Base-by-base conservation (phyloP, 2,797 vertebrate species). In the Pseudotriccus pelzelni region DNA sequence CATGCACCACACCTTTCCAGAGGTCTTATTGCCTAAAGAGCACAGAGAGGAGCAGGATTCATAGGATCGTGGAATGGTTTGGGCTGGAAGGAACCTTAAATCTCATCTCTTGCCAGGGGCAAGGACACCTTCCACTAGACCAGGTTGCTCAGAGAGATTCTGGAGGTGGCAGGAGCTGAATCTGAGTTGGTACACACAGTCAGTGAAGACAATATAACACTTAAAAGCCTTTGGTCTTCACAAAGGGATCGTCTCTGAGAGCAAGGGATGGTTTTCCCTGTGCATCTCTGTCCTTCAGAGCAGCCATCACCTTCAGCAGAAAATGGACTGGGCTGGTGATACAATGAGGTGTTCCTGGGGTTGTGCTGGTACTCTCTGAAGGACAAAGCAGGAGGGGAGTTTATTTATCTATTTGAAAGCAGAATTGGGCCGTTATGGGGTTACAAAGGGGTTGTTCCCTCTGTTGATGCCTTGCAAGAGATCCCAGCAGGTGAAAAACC, bases 1-100 rank as follows among this genome's bases (percentile, higher is more conserved):
- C 3, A 0, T 1, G 6, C 3, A 50, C 53, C 4, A 4, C 66
- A 7, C 16, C 63, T 68, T 59, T 9, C 14, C 73, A 13, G 10
- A 30, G 60, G 10, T 21, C 9, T 66, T 6, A 3, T 3, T 14
- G 49, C 49, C 17, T 7, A 0, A 50, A 20, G 30, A 52, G 16
- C 5, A 2, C 50, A 23, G n/a, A 0, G 6, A 53, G 37, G 52
- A 3, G 2, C 5, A 8, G 55, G 53, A 41, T 9, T 60, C 34
- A 15, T 23, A 23, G 25, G 24, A 32, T 23, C 25, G 19, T 32
- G 22, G 30, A 22, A 11, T 55, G 22, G n/a, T 12, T 36, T 27
- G 36, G 39, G 18, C 5, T 68, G 52, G 46, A 81, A 36, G 9
- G 24, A 14, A 59, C 34, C 62, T 34, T 36, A 27, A 60, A 67